Base-by-base conservation (phyloP, 2,113 vertebrate species). In the Empidonax traillii region DNA sequence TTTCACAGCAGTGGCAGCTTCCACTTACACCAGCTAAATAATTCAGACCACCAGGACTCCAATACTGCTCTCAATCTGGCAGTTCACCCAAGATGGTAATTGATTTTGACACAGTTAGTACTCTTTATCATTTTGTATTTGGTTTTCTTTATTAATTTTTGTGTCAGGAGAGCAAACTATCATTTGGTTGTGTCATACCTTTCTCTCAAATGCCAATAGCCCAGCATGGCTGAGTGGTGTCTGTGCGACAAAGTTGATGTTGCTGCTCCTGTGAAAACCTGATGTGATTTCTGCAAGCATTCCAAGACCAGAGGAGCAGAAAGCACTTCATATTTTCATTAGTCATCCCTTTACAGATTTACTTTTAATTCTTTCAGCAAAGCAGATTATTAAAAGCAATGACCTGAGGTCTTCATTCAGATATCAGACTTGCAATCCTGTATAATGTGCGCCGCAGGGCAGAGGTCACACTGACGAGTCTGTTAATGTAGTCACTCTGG, bases 401-500 rank as follows among this genome's bases (percentile, higher is more conserved):
- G 90, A 95, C 87, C 69, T 89, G 95, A 97, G 96, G 95, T 96
- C 95, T 97, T 94, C 89, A 73, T 96, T 97, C 92, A 94, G 94
- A 93, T 75, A 85, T 93, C 95, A 96, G 97, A 95, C 97, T 89
- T 96, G 96, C 87, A 98, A 98, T 98, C 95, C 95, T 98, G 98
- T 96, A 93, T 97, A 95, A 97, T 97, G 97, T 96, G 96, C 72
- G 94, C 97, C 49, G 43, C 82, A 88, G 98, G 98, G 99, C 98
- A 99, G 95, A 98, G 99, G 98, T 99, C 98, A 97, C 68, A 53
- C 97, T 97, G 96, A 97, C 93, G 97, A 98, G 98, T 98, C 98
- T 96, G 97, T 98, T 99, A 98, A 98, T 98, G 98, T 66, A 95
- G 98, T 98, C 98, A 97, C 97, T 97, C 98, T 98, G 98, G 99